Evolutionary conservation across 2,888 invertebrate species (phyloP), one percentile per base, ranked within the genome.

Genomic region (Eristalinus aeneus): DNA sequence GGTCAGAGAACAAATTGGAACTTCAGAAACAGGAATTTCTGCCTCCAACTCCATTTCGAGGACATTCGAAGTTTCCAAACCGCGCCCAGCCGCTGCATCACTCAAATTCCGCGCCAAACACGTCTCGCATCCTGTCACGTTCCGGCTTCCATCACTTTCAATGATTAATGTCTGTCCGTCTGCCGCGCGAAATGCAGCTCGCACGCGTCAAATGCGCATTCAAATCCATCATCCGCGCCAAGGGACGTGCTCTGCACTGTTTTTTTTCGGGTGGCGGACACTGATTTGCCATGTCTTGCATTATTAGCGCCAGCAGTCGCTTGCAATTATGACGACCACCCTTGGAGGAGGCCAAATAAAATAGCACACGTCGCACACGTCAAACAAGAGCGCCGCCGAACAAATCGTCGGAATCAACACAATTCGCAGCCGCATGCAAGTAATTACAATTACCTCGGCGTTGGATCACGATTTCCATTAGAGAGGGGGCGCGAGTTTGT

Each of bases 381-480:
- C 54, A 54, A 22, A 69, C 61, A 74, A 84, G 79, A 79, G 79
- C 74, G 64, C 56, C 23, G 32, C 23, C 34, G 56, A 69, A 81
- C 63, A 75, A 63, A 80, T 69, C 63, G 56, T n/a, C 53, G 39
- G 68, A 68, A 69, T 54, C 46, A 46, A 23, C 56, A 11, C 27
- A 27, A 27, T 58, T 32, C 27, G 20, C 64, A 54, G 67, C 76
- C 72, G 85, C 85, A 85, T 85, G 85, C 85, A 85, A 85, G 81
- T 85, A 85, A 85, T 85, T 85, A 69, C 73, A 68, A 67, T 67
- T 61, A 20, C 20, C 61, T 34, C 73, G 65, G 34, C 61, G 31
- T 46, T 22, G 22, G 36, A 78, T 78, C 83, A 84, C 84, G 84
- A 84, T 71, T 79, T 75, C 80, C 75, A 84, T 84, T 79, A 46